Percentiles rank a stretch among this genome's conserved stretches.
These are phyloP conservation scores for Phortica magna DNA, from an alignment of 2,888 invertebrate genomes.

Conservation along the genomic window DNA sequence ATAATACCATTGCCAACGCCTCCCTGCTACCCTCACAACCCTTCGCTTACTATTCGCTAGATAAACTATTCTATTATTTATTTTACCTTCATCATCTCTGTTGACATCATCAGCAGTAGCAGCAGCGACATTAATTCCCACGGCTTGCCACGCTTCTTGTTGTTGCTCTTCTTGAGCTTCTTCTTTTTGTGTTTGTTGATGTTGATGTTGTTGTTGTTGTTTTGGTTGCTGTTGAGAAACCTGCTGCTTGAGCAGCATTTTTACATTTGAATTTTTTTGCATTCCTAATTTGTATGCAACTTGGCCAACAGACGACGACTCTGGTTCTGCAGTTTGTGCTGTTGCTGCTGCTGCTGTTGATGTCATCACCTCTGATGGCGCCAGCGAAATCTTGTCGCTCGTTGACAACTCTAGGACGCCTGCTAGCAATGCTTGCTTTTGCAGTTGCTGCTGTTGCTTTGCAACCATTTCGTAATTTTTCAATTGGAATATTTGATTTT, in stretches of 20 bases:
- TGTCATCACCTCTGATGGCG: slow-evolving; percentile 14
- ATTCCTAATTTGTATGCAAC: slow-evolving; percentile 65
- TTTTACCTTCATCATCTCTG: slow-evolving; percentile 71
- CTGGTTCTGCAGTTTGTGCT: not conserved
- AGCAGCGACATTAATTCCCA: slow-evolving; percentile 63
- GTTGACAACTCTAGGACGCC: slow-evolving; percentile 25
- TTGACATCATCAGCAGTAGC: slow-evolving; percentile 54
- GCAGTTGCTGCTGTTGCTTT: slow-evolving; percentile 53
- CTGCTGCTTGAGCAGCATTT: slow-evolving; percentile 58
- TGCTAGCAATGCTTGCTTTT: slow-evolving; percentile 38
- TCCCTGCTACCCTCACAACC: not conserved
- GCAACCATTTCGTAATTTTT: slow-evolving; percentile 74
- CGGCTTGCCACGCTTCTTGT: slow-evolving; percentile 52
- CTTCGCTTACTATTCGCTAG: not conserved
- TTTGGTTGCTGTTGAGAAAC: slow-evolving; percentile 58
- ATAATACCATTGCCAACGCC: slow-evolving; percentile 20
- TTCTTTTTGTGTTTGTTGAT: slow-evolving; percentile 55
- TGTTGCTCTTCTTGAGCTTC: slow-evolving; percentile 43
- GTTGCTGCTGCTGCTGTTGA: slow-evolving; percentile 3
- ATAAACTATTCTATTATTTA: slow-evolving; percentile 61
- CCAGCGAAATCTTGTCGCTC: slow-evolving; percentile 15
- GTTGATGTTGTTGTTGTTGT: slow-evolving; percentile 62
- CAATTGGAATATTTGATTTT: slow-evolving; percentile 78
- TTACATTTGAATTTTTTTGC: slow-evolving; percentile 62
- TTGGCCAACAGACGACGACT: slow-evolving; percentile 46